Evolutionary conservation across 2,113 vertebrate species (phyloP).

Genomic region (Corvus cornix): DNA sequence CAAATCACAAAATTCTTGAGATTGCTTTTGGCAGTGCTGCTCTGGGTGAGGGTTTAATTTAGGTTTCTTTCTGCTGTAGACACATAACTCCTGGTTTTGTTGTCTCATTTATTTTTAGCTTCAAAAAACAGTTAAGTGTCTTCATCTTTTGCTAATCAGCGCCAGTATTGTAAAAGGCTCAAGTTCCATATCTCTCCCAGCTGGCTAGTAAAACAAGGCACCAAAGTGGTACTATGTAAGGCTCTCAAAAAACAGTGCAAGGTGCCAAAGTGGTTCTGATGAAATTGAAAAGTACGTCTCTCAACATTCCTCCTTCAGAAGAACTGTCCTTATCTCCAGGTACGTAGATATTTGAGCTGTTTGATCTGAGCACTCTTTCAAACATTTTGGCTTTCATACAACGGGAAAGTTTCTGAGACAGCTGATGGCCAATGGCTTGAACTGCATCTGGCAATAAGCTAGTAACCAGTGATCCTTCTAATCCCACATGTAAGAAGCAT

Average conservation of each 20-base stretch:
- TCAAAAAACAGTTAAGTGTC: background rate
- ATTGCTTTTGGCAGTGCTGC: background rate
- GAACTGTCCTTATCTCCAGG: background rate
- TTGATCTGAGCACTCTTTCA: background rate
- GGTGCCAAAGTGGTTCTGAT: background rate
- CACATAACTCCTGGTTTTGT: background rate
- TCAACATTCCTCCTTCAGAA: background rate
- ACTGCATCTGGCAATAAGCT: background rate
- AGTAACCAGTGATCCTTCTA: background rate
- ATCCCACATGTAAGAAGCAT: background rate
- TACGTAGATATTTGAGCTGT: background rate
- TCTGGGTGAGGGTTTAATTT: background rate
- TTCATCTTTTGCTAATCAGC: background rate
- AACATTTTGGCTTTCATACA: background rate
- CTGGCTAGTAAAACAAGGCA: background rate
- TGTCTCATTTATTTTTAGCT: background rate
- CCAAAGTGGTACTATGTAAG: rapidly evolving
- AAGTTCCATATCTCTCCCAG: background rate
- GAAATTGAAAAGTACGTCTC: background rate
- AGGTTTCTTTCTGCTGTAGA: background rate
- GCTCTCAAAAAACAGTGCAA: background rate
- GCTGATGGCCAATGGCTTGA: background rate
- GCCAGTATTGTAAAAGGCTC: background rate
- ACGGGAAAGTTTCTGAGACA: background rate
- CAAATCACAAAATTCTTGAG: background rate